Base-by-base conservation (phyloP, 2,888 invertebrate species). In the Sphinx pinastri region DNA sequence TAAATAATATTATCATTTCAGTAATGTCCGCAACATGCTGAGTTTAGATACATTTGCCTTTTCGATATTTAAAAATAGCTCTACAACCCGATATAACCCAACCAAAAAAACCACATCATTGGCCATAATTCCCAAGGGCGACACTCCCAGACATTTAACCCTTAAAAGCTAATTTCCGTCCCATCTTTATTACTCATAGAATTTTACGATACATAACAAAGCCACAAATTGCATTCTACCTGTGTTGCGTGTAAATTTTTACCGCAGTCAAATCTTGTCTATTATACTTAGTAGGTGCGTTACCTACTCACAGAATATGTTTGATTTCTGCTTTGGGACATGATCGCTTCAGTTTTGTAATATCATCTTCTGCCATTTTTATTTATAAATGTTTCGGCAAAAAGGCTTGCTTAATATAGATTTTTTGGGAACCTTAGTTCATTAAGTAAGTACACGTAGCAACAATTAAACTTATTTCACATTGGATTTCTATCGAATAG, bases 191-290 rank as follows among this genome's bases (percentile, higher is more conserved):
- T 68, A 58, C 69, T 72, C 71, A 70, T 71, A 74, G 71, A 71
- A 72, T 73, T 78, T 78, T 79, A 78, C 74, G 74, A 74, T 72
- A 73, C 72, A 73, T 72, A 72, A 69, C 70, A 71, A 71, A 67
- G 73, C 63, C 59, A 71, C 54, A 54, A 68, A 31, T 45, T n/a
- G 69, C 63, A 68, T 68, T 60, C 71, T 71, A 63, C 63, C 74
- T 74, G 76, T 67, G 70, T 71, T 69, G 71, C 71, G 72, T 72
- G 71, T 76, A 74, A 76, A 59, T 49, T 77, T 72, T 75, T 70
- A 75, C 72, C 73, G 71, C 71, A 75, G 70, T 77, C 76, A 76
- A 76, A 74, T 60, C 63, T 71, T 49, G 38, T 47, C 11, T n/a
- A 25, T 1, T 5, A 16, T 8, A 1, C 57, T 19, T 25, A 25